Percentiles rank a stretch among this genome's conserved stretches.
Evolutionary conservation across 2,113 vertebrate genomes (phyloP).

Genomic region (Argyrosomus japonicus): DNA sequence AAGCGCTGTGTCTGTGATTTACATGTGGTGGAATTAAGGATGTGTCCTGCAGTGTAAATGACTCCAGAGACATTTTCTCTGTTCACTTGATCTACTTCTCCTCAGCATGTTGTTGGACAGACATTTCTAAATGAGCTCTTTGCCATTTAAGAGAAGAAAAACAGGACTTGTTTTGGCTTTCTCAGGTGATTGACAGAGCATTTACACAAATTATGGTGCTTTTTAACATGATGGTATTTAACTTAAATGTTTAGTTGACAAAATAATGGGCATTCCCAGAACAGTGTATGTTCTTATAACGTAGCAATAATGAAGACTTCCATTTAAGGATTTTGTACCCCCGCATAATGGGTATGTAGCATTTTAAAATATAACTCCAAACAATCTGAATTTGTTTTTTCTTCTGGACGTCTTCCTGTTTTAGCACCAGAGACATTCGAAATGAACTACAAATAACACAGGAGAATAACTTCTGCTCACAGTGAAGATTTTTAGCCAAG

Average conservation of each 20-base stretch:
- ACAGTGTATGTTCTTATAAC: neutral
- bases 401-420: neutral
- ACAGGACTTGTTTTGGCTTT: neutral
- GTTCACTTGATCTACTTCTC: neutral
- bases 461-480: neutral
- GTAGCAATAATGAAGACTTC: neutral
- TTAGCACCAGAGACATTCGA: slow-evolving; percentile 3
- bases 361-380: slow-evolving; percentile 22
- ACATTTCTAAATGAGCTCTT: slow-evolving; percentile 1
- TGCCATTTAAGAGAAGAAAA: neutral
- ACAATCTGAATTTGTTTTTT: neutral
- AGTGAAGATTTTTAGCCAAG: neutral
- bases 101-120: slow-evolving; percentile 9
- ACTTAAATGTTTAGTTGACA: slow-evolving; percentile 2
- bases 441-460: slow-evolving; percentile 11
- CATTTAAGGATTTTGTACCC: neutral
- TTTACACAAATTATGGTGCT: slow-evolving; percentile 6
- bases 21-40: neutral
- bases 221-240: slow-evolving; percentile 25
- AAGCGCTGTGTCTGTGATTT: slow-evolving; percentile 3
- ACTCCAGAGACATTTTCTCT: slow-evolving; percentile 23
- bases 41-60: slow-evolving; percentile 22
- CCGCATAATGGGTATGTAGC: slow-evolving; percentile 2
- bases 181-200: neutral
- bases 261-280: slow-evolving; percentile 9